Percentiles rank a stretch among this genome's conserved stretches.
These are phyloP conservation scores for Callopanchax toddi DNA, from an alignment of 2,113 vertebrate species.

Conservation along the genomic window DNA sequence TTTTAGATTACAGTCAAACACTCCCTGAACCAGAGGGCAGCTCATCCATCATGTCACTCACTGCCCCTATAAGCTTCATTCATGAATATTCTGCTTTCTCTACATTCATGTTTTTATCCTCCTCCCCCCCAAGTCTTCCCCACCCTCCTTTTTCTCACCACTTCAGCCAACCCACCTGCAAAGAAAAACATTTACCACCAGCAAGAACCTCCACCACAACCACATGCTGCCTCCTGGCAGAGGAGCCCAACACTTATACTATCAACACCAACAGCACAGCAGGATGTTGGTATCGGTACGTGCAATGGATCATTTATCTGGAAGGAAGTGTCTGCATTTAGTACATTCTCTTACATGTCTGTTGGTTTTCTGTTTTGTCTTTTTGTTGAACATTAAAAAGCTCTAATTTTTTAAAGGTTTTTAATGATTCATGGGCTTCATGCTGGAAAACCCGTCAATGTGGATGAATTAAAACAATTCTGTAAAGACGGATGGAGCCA, in stretches of 20 bases:
- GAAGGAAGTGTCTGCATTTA: too few species aligned
- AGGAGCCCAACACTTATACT: neutral
- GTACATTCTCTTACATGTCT: too few species aligned
- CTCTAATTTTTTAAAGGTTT: too few species aligned
- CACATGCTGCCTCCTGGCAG: constrained; percentile 6
- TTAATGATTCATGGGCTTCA: too few species aligned
- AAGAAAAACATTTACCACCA: constrained; percentile 25
- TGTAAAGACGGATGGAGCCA: too few species aligned
- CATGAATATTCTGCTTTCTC: constrained; percentile 39
- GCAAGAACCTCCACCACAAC: constrained; percentile 7
- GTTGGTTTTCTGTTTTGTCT: too few species aligned
- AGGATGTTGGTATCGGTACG: too few species aligned
- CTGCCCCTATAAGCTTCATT: constrained; percentile 26
- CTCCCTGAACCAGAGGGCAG: constrained; percentile 55
- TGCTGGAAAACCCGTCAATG: too few species aligned
- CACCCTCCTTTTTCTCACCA: constrained; percentile 51
- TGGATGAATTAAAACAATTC: too few species aligned
- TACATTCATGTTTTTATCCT: constrained; percentile 48
- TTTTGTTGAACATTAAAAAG: too few species aligned
- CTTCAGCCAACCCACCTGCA: constrained; percentile 34
- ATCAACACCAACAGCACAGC: too few species aligned
- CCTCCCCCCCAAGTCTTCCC: constrained; percentile 5
- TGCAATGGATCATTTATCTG: too few species aligned
- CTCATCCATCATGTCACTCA: constrained; percentile 68
- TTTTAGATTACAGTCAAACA: constrained; percentile 57